These are phyloP conservation scores for Neocloeon triangulifer DNA, from an alignment of 1,140 invertebrate genomes.

Conservation along the genomic window DNA sequence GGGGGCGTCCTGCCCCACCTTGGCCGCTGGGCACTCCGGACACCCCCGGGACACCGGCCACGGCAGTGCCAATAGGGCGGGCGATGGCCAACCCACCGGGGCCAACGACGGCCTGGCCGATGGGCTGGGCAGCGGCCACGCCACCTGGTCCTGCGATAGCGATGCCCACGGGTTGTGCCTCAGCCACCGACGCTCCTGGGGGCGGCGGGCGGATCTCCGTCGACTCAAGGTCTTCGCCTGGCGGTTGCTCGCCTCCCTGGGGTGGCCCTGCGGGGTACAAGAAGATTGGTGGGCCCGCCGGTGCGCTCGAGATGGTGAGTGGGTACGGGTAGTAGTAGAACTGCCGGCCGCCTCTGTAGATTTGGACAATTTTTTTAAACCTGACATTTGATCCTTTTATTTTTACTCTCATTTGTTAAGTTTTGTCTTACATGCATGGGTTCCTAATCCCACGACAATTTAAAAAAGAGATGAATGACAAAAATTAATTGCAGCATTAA, in stretches of 20 bases:
- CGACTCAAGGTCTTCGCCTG: constrained; percentile 11
- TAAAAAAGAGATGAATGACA: too few relatives aligned
- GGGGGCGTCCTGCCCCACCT: constrained; percentile 11
- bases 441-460: too few relatives aligned
- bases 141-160: constrained; percentile 29
- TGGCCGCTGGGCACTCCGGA: constrained; percentile 10
- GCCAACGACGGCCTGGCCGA: constrained; percentile 38
- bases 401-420: too few relatives aligned
- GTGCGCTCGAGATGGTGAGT: too few relatives aligned
- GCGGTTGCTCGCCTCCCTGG: background rate
- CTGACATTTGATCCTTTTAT: too few relatives aligned
- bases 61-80: constrained; percentile 39
- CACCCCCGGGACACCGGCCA: constrained; percentile 25
- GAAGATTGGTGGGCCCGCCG: too few relatives aligned
- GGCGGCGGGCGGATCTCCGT: constrained; percentile 23
- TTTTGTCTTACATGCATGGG: too few relatives aligned
- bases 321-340: too few relatives aligned
- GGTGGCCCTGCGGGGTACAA: too few relatives aligned
- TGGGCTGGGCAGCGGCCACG: constrained; percentile 38
- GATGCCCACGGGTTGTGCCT: constrained; percentile 42
- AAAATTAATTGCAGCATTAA: too few relatives aligned
- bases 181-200: constrained; percentile 33
- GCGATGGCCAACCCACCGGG: constrained; percentile 37
- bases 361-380: too few relatives aligned
- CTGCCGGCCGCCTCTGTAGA: too few relatives aligned